A percentile compares a stretch with the other conserved stretches of the same genome.
These are phyloP conservation scores for Bradypus variegatus DNA, from an alignment of 2,797 vertebrate genomes.

Conservation along the genomic window DNA sequence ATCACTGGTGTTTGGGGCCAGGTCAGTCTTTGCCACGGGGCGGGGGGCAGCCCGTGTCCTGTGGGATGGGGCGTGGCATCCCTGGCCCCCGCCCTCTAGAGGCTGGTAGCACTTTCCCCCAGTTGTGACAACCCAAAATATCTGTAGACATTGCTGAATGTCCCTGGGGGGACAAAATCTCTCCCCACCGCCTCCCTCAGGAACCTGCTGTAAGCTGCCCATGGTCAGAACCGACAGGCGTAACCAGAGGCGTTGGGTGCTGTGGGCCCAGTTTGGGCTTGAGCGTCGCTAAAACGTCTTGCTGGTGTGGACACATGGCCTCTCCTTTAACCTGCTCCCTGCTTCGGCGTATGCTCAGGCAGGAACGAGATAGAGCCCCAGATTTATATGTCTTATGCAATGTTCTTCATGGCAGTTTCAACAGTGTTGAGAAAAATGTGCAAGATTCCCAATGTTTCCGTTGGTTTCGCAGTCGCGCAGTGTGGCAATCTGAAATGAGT, in stretches of 20 bases:
- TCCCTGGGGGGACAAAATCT: too few relatives aligned
- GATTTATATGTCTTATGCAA: constrained; percentile 64
- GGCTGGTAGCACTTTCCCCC: not conserved
- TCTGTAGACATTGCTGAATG: not conserved
- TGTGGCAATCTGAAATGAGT: constrained; percentile 62
- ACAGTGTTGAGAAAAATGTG: constrained; percentile 41
- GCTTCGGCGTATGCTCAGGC: not conserved
- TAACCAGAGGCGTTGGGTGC: not conserved
- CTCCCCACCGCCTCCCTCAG: accelerated
- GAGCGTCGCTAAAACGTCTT: not conserved
- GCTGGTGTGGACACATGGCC: accelerated
- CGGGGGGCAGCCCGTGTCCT: not conserved
- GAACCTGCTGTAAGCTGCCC: not conserved
- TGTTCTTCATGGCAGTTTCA: constrained; percentile 54
- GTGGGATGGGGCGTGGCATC: not conserved
- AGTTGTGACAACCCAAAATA: not conserved
- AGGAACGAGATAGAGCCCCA: constrained; percentile 42
- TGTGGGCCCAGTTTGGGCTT: not conserved
- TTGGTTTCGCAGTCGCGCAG: constrained; percentile 50
- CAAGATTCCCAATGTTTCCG: constrained; percentile 65
- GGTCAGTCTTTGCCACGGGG: too few relatives aligned
- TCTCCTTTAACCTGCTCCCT: not conserved
- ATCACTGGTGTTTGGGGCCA: not conserved
- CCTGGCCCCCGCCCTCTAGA: not conserved
- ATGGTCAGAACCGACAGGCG: not conserved